Evolutionary conservation across 1,140 invertebrate species (phyloP), one percentile per base, ranked within the genome.

Genomic region (Scaptomyza pallida): DNA sequence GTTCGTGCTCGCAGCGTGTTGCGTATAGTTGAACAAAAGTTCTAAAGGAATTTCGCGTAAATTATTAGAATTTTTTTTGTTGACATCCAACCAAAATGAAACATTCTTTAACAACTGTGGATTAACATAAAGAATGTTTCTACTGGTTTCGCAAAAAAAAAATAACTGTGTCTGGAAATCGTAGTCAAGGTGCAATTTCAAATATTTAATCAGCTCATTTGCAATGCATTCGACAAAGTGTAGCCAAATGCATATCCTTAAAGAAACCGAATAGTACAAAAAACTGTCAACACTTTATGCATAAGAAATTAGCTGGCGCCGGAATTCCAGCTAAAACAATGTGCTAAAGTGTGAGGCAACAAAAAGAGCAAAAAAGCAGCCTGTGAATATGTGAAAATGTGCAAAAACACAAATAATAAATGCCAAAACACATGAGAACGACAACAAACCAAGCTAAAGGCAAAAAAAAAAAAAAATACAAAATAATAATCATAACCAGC

Each of bases 401-500:
- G 47, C 44, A 47, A 45, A 64, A 37, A 59, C 35, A 57, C 33
- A 74, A 70, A 73, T 48, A 69, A 69, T 56, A 73, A 61, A 61
- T 69, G 41, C 57, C 33, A 51, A 62, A 19, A 68, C 47, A 54
- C 26, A 54, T 8, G 17, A 37, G 12, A 1, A 35, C n/a, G 43
- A 26, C 30, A 72, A 37, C 75, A 52, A 82, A 35, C 44, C 47
- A n/a, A n/a, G n/a, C n/a, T n/a, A n/a, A n/a, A n/a, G n/a, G n/a
- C 44, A 72, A 23, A 4, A 2, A 23, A 23, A 23, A 23, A 30
- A 30, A 30, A 30, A 30, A 30, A 88, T n/a, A n/a, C n/a, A n/a
- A n/a, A n/a, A n/a, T n/a, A n/a, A 88, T 88, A 86, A 88, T 86
- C 82, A 88, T 88, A 88, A 78, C 77, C 74, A 37, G 35, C 71